Base-by-base conservation (phyloP, 2,888 invertebrate genomes). In the Zygogramma bicolorata region DNA sequence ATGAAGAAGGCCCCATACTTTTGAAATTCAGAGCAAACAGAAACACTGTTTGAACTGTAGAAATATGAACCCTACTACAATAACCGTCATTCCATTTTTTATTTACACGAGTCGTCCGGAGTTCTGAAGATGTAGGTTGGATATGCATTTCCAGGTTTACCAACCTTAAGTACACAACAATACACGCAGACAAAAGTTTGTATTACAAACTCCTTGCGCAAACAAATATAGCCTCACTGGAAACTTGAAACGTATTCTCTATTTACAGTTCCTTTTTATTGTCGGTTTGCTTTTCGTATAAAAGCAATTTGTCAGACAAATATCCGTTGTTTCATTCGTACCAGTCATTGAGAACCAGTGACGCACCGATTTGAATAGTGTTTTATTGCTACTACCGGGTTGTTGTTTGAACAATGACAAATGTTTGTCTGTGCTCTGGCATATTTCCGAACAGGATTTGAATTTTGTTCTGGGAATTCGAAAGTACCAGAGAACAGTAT, bases 221-320 rank as follows among this genome's bases (percentile, higher is more conserved):
- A 46, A 63, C 63, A 63, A 49, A 63, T 13, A 53, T 53, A n/a
- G 53, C 53, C 25, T 53, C 46, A 18, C 27, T 46, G 40, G 46
- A 46, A 63, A 63, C 63, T 29, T 29, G 62, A 63, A 63, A 63
- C 22, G 63, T 63, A 63, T 42, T 27, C 27, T 46, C 27, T 63
- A 25, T 46, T 27, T 62, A 46, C 42, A 27, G 40, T 40, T 42
- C 42, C 8, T 46, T 31, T 46, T 63, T 63, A 46, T 29, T 34
- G 27, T 63, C 18, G 18, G 63, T 63, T 63, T 63, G 46, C 46
- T 15, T 63, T 42, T 46, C 25, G 63, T 29, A 29, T 42, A 29
- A 42, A 29, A 46, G 63, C 63, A 63, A 63, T 63, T 63, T 63
- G 63, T 63, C 31, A 31, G 27, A 46, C 63, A 63, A 63, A 63